Percentiles rank a stretch among this genome's conserved stretches.
phyloP scores from a whole-genome alignment of 2,797 vertebrate genomes.

The Eulemur albifrons region DNA sequence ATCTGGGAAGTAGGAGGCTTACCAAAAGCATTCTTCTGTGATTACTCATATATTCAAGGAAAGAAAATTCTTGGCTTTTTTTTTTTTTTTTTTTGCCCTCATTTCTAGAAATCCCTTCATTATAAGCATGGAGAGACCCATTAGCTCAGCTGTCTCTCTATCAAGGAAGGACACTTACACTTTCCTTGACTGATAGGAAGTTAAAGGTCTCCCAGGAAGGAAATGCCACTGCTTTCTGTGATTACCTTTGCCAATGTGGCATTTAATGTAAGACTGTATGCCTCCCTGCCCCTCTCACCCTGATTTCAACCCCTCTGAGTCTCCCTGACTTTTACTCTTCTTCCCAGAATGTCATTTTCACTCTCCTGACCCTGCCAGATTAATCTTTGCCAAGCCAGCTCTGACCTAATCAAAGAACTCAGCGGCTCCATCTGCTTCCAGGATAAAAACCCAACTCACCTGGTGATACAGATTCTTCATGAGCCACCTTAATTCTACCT shows the following conservation, averaged over 20 bases:
- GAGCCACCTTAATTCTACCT: not conserved
- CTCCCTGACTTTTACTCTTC: not conserved
- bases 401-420: not conserved
- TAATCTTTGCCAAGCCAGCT: not conserved
- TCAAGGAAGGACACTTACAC: not conserved
- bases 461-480: not conserved
- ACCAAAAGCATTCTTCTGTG: not conserved
- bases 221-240: not conserved
- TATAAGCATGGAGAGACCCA: not conserved
- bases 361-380: not conserved
- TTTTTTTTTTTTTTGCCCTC: not conserved
- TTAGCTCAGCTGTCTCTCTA: not conserved
- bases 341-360: not conserved
- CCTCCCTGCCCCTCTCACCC: not conserved
- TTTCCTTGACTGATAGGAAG: not conserved
- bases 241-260: not conserved
- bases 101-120: constrained; percentile 36
- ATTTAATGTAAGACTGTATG: not conserved
- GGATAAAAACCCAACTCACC: not conserved
- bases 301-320: not conserved
- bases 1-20: constrained; percentile 15
- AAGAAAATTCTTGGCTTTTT: not conserved
- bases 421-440: not conserved
- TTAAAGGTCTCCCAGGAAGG: not conserved
- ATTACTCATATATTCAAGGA: not conserved